Evolutionary conservation across 1,140 invertebrate genomes (phyloP), one percentile per base, ranked within the genome.

Genomic region (Drosophila sp.): DNA sequence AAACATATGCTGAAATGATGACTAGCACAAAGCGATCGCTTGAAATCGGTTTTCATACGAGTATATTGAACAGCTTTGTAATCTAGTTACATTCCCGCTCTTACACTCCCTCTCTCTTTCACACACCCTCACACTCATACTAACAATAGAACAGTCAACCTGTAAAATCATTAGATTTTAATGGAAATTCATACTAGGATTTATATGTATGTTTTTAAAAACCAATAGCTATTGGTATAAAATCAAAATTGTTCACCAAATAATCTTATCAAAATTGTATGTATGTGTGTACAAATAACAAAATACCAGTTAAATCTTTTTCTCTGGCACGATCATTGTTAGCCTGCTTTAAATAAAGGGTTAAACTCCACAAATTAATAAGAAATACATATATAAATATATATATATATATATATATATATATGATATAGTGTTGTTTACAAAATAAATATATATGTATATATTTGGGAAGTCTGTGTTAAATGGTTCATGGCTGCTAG

Each of bases 201-300:
- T 72, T 83, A 66, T 72, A 74, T 77, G 29, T 66, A 73, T 71
- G 61, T 57, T 63, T 58, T 29, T 41, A 69, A 27, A 40, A 54
- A 41, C 38, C 27, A 48, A 11, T 59, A 64, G 43, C 9, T 9
- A 34, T n/a, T 72, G 61, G 69, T 50, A 51, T 56, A 27, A 36
- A 67, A 61, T 50, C 50, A 11, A 66, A 72, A 53, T 27, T 66
- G 45, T 72, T 29, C 62, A 66, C 53, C 29, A 36, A 38, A 36
- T 38, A 48, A 61, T 8, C n/a, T 27, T 34, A 58, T 29, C 36
- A 36, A 36, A 41, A 58, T 54, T 53, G 27, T 72, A 62, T 62
- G 40, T 11, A 51, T 53, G 27, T 72, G 54, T 62, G 40, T 11
- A 51, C 51, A 65, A 21, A 58, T 34, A 58, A 34, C 16, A 7